Base-by-base conservation (phyloP, 2,113 vertebrate species). In the Puffinus mauretanicus region DNA sequence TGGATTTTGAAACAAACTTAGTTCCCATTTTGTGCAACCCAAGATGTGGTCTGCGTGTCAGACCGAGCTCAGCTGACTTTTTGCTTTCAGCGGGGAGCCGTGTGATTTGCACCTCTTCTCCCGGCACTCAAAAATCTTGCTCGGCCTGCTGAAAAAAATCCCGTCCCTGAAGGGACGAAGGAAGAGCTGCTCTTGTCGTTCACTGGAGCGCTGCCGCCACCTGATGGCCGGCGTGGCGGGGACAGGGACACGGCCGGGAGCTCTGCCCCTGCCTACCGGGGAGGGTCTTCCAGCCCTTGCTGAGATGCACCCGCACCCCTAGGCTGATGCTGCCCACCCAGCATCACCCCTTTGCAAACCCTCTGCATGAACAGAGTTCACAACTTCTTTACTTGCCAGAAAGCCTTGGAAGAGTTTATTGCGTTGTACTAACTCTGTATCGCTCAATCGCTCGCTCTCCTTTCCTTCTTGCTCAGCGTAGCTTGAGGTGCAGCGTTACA, bases 131-230 rank as follows among this genome's bases (percentile, higher is more conserved):
- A 47, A 81, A 29, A 34, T 22, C 42, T 46, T 46, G 5, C n/a
- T 71, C 8, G 2, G 7, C 21, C 38, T n/a, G 62, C 16, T 52
- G 42, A 8, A 44, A 60, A 66, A 26, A 38, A 32, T 19, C 34
- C 32, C 13, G 16, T 36, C 40, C 11, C 14, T 4, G 77, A 29
- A 58, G 55, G n/a, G 38, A 10, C 25, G 64, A 21, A 27, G 47
- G 62, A 8, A 16, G 66, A 62, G 66, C 20, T 24, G 82, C 40
- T 34, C 64, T 20, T 30, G 71, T 20, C 36, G 1, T 73, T 93
- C 79, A 1, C 88, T 84, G 83, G 93, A 80, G 84, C 84, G 71
- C 84, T 96, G 96, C 87, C 85, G 93, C 95, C 96, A 88, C 71
- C 97, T 93, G 46, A 91, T 77, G 96, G 95, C 75, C 91, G 42